Base-by-base conservation (phyloP, 2,888 invertebrate species). In the Nudaria mundana region DNA sequence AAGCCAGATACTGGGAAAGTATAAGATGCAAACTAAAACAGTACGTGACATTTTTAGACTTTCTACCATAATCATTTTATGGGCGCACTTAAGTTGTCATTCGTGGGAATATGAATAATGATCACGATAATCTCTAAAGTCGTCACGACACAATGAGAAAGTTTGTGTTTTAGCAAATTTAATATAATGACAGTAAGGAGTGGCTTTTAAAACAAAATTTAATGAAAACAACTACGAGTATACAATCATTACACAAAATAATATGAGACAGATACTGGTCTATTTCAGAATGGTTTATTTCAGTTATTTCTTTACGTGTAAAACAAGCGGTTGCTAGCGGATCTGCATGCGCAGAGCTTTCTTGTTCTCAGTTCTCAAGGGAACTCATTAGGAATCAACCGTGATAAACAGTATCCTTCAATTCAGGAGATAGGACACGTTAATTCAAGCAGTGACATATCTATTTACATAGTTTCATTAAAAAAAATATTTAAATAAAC, bases 41-140 rank as follows among this genome's bases (percentile, higher is more conserved):
- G 76, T 34, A 84, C 87, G 85, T 86, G 85, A 85, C 82, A 84
- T 59, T 64, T 72, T 60, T 66, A 62, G 72, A 81, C 81, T 86
- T 85, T 87, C 87, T 81, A 83, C 72, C 52, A 61, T 74, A 78
- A 81, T 77, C 72, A 67, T 66, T 62, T 70, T 68, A 57, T 51
- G 70, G 73, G 66, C 74, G 76, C 73, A 81, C 71, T 81, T 77
- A 80, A 59, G 69, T 81, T 79, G 78, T 81, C 78, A 77, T 78
- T 73, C 83, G 87, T 87, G 87, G 81, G 85, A 87, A 87, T 72
- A 63, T 66, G 75, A 78, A 74, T 78, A 71, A 80, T 77, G 66
- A 69, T 61, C 66, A 73, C 58, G 62, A 76, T 66, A 68, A 68
- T 72, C 66, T 74, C 51, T 57, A 50, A 63, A 71, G 65, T 71